Evolutionary conservation across 1,140 invertebrate genomes (phyloP).

Genomic region (Bombus soroeensis): DNA sequence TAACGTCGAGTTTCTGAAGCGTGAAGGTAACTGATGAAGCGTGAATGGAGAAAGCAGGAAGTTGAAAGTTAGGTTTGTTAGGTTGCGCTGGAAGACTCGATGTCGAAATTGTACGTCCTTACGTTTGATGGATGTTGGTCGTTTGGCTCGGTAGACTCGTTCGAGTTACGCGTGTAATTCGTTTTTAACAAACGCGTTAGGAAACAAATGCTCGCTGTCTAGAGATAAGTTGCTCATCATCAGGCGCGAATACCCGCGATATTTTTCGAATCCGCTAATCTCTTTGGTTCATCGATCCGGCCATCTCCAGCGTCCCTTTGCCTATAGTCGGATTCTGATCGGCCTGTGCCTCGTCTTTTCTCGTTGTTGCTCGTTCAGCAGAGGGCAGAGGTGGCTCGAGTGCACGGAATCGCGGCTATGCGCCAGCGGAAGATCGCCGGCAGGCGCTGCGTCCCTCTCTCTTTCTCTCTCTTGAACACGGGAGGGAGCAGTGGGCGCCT

Average conservation of each 20-base stretch:
- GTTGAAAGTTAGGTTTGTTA: neutral
- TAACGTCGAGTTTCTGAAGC: neutral
- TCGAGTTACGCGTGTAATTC: neutral
- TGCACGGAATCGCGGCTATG: constrained; percentile 64
- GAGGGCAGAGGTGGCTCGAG: constrained; percentile 63
- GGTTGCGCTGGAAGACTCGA: neutral
- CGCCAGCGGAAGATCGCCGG: constrained; percentile 63
- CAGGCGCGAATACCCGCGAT: neutral
- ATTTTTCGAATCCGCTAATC: neutral
- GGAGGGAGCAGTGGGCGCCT: constrained; percentile 64
- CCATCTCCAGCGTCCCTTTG: neutral
- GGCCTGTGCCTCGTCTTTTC: neutral
- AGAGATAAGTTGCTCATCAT: neutral
- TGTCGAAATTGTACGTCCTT: neutral
- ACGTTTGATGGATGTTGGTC: constrained; percentile 1
- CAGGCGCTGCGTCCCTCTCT: neutral
- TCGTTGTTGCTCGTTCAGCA: constrained; percentile 35
- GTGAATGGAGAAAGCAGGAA: neutral
- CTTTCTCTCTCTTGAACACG: neutral
- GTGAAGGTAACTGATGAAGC: neutral
- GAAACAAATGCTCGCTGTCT: neutral
- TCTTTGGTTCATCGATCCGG: constrained; percentile 24
- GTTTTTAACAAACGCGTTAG: neutral
- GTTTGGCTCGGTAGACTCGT: neutral
- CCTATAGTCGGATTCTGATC: too few species aligned